Evolutionary conservation across 2,888 invertebrate species (phyloP).

Genomic region (Trachelus stipa): DNA sequence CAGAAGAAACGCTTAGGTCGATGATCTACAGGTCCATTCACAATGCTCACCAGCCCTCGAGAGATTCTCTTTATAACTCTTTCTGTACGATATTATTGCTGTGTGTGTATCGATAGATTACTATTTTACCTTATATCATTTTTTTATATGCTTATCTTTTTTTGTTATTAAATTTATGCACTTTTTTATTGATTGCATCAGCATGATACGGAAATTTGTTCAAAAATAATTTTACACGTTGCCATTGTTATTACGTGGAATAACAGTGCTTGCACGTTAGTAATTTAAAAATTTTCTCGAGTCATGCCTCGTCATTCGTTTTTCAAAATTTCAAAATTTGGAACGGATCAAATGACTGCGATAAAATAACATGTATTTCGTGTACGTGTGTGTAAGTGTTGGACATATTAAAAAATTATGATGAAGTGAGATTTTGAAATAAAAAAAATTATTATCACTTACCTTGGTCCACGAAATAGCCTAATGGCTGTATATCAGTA

Average conservation of each 20-base stretch:
- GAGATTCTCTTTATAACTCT: not conserved
- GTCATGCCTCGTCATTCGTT: not conserved
- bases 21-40: not conserved
- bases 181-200: not conserved
- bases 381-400: not conserved
- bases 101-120: too few species aligned
- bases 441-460: not conserved
- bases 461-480: not conserved
- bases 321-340: not conserved
- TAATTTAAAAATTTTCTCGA: not conserved
- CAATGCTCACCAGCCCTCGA: not conserved
- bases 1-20: not conserved
- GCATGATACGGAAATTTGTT: not conserved
- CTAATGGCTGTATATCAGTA: not conserved
- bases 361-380: not conserved
- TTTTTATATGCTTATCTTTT: too few species aligned
- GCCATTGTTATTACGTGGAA: not conserved
- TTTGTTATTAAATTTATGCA: too few species aligned
- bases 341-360: not conserved
- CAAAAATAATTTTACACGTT: not conserved
- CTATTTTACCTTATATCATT: too few species aligned
- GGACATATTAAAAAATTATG: not conserved
- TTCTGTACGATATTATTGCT: not conserved
- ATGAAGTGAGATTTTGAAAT: not conserved
- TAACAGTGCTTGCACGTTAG: not conserved